These are phyloP conservation scores for Monopterus albus DNA, from an alignment of 2,113 vertebrate species.

Conservation along the genomic window DNA sequence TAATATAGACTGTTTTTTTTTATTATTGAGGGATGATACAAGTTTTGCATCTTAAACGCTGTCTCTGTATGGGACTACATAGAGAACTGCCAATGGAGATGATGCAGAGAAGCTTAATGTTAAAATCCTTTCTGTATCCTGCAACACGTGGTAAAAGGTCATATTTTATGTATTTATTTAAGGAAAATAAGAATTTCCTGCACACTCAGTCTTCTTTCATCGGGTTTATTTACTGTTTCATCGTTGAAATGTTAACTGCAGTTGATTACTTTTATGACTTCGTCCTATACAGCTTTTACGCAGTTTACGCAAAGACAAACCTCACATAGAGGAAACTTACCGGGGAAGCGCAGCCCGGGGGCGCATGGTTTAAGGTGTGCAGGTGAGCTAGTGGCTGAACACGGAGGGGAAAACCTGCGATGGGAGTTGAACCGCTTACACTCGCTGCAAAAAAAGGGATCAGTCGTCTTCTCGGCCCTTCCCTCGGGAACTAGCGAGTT, in stretches of 20 bases:
- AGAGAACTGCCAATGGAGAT: too few relatives aligned
- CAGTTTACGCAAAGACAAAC: neutral
- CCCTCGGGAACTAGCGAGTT: slow-evolving; percentile 29
- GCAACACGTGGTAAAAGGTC: neutral
- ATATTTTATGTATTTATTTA: neutral
- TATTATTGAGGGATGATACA: slow-evolving; percentile 1
- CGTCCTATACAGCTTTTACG: neutral
- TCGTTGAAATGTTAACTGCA: neutral
- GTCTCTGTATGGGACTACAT: too few relatives aligned
- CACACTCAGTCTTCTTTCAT: neutral
- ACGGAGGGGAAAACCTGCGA: slow-evolving; percentile 12
- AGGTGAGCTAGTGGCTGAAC: slow-evolving; percentile 55
- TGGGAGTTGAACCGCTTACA: neutral
- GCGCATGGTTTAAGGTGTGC: slow-evolving; percentile 58
- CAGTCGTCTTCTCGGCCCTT: neutral
- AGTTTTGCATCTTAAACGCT: too few relatives aligned
- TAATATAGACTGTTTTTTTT: neutral
- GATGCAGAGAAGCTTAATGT: too few relatives aligned
- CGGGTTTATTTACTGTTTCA: neutral
- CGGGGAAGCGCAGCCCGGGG: slow-evolving; percentile 47
- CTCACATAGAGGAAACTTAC: slow-evolving; percentile 48
- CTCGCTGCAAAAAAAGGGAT: neutral
- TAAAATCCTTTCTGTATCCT: neutral
- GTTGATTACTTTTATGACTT: neutral
- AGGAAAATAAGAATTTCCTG: too few relatives aligned